Evolutionary conservation across 2,888 invertebrate genomes (phyloP).

Genomic region (Heliconius cydno): DNA sequence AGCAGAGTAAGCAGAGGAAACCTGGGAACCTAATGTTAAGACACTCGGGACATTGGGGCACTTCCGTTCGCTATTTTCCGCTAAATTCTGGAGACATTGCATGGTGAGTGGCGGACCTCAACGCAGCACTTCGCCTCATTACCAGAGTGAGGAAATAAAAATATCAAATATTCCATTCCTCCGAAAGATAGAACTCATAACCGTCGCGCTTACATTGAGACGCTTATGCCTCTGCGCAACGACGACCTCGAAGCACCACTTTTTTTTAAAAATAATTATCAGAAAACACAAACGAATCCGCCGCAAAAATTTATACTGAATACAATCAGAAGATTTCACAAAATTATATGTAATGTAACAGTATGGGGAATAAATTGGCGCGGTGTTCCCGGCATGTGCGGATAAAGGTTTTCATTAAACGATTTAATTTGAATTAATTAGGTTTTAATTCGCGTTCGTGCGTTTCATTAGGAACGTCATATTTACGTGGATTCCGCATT

Average conservation of each 20-base stretch:
- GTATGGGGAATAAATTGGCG: constrained; percentile 24
- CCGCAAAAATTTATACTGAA: neutral
- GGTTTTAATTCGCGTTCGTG: constrained; percentile 49
- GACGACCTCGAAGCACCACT: no score
- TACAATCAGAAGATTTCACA: constrained; percentile 23
- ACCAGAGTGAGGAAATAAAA: neutral
- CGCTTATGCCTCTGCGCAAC: neutral
- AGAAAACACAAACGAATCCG: neutral
- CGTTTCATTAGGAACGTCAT: constrained; percentile 41
- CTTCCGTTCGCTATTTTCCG: no score
- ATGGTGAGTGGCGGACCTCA: no score
- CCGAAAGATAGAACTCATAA: neutral
- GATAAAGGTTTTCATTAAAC: constrained; percentile 50
- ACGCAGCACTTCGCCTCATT: no score
- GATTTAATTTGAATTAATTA: constrained; percentile 52
- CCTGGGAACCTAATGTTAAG: neutral
- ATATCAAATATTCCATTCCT: neutral
- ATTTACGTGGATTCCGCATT: constrained; percentile 31
- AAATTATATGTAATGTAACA: constrained; percentile 32
- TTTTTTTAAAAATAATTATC: no score
- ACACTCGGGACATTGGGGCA: neutral
- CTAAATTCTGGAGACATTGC: no score
- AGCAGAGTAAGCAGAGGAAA: no score
- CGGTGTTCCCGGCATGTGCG: constrained; percentile 45
- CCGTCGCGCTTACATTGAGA: neutral